Evolutionary conservation across 2,113 vertebrate genomes (phyloP).

Genomic region (Mohoua ochrocephala): DNA sequence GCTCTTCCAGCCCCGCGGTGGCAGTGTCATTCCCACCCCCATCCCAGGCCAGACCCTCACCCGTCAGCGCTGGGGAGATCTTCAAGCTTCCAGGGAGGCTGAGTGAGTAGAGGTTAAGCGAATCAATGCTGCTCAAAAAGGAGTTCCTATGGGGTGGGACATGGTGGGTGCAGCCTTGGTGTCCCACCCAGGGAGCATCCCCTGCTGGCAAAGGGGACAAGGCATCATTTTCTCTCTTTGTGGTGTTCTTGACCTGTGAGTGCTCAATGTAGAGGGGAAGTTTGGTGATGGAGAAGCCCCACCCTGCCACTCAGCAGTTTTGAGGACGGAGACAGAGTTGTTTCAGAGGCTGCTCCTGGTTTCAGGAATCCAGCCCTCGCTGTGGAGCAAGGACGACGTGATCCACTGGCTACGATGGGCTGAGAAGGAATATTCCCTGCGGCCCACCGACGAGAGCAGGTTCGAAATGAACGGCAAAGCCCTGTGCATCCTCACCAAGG

Average conservation of each 20-base stretch:
- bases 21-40: not conserved
- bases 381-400: slow-evolving; percentile 91
- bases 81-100: slow-evolving; percentile 83
- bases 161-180: not conserved
- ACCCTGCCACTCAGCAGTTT: not conserved
- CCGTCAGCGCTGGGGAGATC: slow-evolving; percentile 59
- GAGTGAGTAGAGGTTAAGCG: slow-evolving; percentile 68
- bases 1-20: not conserved
- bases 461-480: slow-evolving; percentile 93
- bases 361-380: slow-evolving; percentile 86
- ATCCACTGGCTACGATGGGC: slow-evolving; percentile 91
- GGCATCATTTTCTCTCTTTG: not conserved
- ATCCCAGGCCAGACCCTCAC: not conserved
- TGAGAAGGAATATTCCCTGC: slow-evolving; percentile 84
- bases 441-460: slow-evolving; percentile 48
- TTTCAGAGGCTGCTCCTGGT: not conserved
- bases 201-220: not conserved
- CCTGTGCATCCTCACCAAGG: slow-evolving; percentile 90
- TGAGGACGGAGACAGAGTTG: not conserved
- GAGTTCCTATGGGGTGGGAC: not conserved
- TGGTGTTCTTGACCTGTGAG: not conserved
- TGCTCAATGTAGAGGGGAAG: not conserved
- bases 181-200: not conserved
- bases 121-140: not conserved
- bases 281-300: not conserved